phyloP scores from a whole-genome alignment of 2,888 invertebrate genomes.

The Fragum fragum region DNA sequence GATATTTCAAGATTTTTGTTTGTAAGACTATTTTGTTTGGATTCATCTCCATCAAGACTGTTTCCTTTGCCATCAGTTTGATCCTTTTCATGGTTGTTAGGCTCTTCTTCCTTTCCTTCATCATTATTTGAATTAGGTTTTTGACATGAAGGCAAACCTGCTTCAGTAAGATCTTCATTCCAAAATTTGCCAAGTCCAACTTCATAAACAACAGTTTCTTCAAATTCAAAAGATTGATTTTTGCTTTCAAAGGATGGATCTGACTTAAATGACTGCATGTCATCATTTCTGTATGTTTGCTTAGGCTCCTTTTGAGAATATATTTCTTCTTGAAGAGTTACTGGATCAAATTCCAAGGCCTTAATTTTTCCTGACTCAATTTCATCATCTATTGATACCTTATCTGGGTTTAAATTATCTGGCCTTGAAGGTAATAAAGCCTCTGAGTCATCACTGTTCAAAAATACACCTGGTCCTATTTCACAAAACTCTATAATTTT shows the following conservation, averaged over 20 bases:
- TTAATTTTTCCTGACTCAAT: neutral
- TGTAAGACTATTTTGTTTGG: neutral
- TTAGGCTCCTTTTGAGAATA: neutral
- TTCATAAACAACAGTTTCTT: neutral
- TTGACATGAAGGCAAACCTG: slow-evolving; percentile 10
- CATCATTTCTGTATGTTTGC: neutral
- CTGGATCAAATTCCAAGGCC: too few species aligned
- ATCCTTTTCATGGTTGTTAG: neutral
- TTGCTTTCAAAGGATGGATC: neutral
- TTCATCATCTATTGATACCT: too few species aligned
- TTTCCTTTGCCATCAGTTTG: too few species aligned
- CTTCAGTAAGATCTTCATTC: slow-evolving; percentile 8
- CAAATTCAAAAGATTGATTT: neutral
- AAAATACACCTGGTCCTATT: neutral
- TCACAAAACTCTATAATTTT: neutral
- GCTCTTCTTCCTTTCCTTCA: neutral
- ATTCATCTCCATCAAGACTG: too few species aligned
- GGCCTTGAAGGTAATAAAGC: neutral
- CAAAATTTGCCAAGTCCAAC: slow-evolving; percentile 7
- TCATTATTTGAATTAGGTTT: neutral
- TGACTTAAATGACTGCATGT: neutral
- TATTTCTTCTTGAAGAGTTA: neutral
- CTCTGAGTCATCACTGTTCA: slow-evolving; percentile 4
- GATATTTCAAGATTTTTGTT: neutral
- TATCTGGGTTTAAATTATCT: too few species aligned